A percentile compares a stretch with the other conserved stretches of the same genome.
phyloP scores from a whole-genome alignment of 2,797 vertebrate species.

The Lutjanus campechanus region DNA sequence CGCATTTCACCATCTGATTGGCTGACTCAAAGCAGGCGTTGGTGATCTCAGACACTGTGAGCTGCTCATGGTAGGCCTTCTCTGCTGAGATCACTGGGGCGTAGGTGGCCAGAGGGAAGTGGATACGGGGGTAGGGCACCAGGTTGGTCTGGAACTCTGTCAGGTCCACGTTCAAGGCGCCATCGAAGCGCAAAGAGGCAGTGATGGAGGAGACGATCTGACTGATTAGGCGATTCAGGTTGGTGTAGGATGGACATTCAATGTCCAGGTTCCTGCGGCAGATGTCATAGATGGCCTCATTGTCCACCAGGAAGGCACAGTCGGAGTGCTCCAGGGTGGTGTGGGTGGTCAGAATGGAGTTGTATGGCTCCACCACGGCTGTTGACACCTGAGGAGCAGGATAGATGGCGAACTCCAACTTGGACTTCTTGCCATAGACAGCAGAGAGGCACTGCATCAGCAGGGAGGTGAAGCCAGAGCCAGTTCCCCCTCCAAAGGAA shows the following conservation, averaged over 20 bases:
- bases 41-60: constrained; percentile 92
- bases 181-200: constrained; percentile 93
- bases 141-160: constrained; percentile 96
- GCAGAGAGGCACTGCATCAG: constrained; percentile 95
- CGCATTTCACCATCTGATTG: constrained; percentile 96
- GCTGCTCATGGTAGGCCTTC: constrained; percentile 94
- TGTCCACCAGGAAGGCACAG: constrained; percentile 97
- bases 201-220: constrained; percentile 96
- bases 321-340: constrained; percentile 95
- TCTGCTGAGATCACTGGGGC: constrained; percentile 93
- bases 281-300: constrained; percentile 96
- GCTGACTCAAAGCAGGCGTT: constrained; percentile 92
- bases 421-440: constrained; percentile 96
- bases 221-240: constrained; percentile 93
- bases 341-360: constrained; percentile 96
- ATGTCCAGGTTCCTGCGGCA: constrained; percentile 95
- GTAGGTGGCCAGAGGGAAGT: constrained; percentile 94
- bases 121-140: constrained; percentile 94
- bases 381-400: constrained; percentile 95
- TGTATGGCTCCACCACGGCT: constrained; percentile 95
- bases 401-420: constrained; percentile 95
- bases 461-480: constrained; percentile 93
- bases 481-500: constrained; percentile 95
- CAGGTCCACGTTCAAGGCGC: constrained; percentile 94
- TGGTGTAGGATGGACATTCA: constrained; percentile 94